Conservation (phyloP, 2,113 vertebrate genomes). For the Hipposideros armiger region DNA sequence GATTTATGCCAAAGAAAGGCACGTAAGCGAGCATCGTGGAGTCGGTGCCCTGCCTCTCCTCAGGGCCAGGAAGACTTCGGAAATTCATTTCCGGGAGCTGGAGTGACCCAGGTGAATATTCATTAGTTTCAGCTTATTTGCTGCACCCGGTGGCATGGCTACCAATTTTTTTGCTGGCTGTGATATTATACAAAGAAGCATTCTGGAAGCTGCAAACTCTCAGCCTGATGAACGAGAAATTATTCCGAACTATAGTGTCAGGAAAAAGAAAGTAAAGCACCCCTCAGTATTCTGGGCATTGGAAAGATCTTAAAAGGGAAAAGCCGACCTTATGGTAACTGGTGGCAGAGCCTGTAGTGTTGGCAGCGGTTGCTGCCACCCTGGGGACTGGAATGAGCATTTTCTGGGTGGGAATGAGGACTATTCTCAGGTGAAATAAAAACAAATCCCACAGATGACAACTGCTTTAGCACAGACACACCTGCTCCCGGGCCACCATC, state of each 20-base stretch:
- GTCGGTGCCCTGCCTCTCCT: conserved; percentile 61
- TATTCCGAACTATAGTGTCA: conserved; percentile 14
- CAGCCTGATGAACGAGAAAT: conserved; percentile 78
- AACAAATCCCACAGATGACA: neutral
- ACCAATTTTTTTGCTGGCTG: conserved; percentile 70
- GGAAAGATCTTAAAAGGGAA: neutral
- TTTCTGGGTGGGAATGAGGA: neutral
- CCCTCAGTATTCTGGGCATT: conserved; percentile 40
- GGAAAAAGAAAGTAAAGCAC: conserved; percentile 35
- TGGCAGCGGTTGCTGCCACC: neutral
- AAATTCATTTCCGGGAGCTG: conserved; percentile 78
- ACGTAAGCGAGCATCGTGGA: conserved; percentile 54
- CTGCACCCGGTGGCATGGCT: conserved; percentile 77
- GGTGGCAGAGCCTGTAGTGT: neutral
- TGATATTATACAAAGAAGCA: conserved; percentile 71
- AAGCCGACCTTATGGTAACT: neutral
- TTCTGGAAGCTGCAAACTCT: conserved; percentile 78
- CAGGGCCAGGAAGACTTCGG: conserved; percentile 71
- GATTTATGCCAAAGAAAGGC: conserved; percentile 67
- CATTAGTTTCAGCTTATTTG: conserved; percentile 69
- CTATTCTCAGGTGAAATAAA: neutral
- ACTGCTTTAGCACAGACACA: neutral
- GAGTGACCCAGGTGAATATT: conserved; percentile 81
- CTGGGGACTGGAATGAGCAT: too few species aligned
- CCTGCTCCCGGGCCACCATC: neutral